phyloP scores from a whole-genome alignment of 2,113 vertebrate species.

The Tautogolabrus adspersus region DNA sequence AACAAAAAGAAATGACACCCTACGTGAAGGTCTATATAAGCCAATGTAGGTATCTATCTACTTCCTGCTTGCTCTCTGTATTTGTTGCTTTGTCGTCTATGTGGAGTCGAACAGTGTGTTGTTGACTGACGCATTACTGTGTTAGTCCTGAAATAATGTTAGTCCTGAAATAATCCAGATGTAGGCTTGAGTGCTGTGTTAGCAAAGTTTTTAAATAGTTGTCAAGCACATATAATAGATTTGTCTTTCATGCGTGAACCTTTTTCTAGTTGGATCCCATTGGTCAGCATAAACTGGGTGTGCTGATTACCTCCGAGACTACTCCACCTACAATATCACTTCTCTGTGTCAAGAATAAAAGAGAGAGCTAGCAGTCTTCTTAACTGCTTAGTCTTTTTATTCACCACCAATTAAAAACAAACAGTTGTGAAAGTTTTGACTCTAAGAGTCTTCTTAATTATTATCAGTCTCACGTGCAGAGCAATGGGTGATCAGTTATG shows the following conservation, averaged over 20 bases:
- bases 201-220: constrained; percentile 21
- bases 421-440: too few relatives aligned
- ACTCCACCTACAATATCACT: neutral
- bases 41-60: neutral
- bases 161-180: neutral
- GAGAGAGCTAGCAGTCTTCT: too few relatives aligned
- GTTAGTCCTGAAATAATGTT: neutral
- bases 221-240: constrained; percentile 21
- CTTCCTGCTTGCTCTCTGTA: neutral
- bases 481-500: too few relatives aligned
- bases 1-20: neutral
- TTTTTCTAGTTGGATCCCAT: neutral
- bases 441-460: too few relatives aligned
- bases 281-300: constrained; percentile 36
- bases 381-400: too few relatives aligned
- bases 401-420: too few relatives aligned
- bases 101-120: neutral
- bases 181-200: neutral
- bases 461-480: too few relatives aligned
- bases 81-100: neutral
- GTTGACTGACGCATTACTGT: neutral
- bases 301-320: constrained; percentile 22
- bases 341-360: neutral
- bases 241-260: constrained; percentile 17
- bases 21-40: neutral